Conservation (phyloP, 2,113 vertebrate genomes). For the Oreotragus oreotragus region DNA sequence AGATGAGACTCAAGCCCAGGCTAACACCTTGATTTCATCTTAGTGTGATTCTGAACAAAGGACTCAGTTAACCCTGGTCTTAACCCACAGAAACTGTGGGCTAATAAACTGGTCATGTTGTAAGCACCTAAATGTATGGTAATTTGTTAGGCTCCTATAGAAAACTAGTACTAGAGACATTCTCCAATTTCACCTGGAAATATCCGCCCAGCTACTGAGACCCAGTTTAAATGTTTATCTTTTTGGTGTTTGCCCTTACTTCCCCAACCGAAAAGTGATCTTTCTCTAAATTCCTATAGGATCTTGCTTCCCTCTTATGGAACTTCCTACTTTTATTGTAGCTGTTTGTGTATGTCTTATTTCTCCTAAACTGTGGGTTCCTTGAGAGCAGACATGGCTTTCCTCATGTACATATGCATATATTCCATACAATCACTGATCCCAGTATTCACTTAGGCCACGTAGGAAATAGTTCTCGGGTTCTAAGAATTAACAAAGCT, state of each 20-base stretch:
- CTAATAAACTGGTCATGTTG: not conserved
- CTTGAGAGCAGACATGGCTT: not conserved
- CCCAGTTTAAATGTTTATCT: not conserved
- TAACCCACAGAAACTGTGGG: not conserved
- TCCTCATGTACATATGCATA: not conserved
- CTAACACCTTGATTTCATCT: not conserved
- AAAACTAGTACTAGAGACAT: not conserved
- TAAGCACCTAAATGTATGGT: not conserved
- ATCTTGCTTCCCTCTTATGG: not conserved
- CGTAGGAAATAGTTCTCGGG: not conserved
- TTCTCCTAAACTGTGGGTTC: not conserved
- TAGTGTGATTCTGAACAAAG: not conserved
- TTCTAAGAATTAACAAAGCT: not conserved
- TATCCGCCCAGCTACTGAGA: not conserved
- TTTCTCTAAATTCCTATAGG: not conserved
- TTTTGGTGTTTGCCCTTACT: not conserved
- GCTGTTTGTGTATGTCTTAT: not conserved
- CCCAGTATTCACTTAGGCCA: not conserved
- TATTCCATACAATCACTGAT: not conserved
- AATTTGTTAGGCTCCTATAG: not conserved
- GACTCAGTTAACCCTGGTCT: not conserved
- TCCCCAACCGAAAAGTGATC: not conserved
- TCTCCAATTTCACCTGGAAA: not conserved
- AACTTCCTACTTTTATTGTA: not conserved
- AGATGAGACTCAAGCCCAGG: not conserved